These are phyloP conservation scores for Neopipo cinnamomea DNA, from an alignment of 2,113 vertebrate species.

Conservation along the genomic window DNA sequence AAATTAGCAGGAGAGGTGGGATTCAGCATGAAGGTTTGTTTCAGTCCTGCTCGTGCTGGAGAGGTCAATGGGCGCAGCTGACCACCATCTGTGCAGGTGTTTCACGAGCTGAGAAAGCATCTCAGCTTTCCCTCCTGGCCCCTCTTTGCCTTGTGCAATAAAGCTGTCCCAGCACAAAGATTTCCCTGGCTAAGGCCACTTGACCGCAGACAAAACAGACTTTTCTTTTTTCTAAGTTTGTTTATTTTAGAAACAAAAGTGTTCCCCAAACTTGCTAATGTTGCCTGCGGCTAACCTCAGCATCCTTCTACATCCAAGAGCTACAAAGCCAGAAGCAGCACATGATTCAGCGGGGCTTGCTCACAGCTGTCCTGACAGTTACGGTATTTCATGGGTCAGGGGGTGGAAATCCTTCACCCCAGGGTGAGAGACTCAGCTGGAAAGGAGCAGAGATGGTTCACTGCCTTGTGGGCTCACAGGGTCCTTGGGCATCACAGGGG, in stretches of 20 bases:
- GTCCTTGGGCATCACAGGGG: not conserved
- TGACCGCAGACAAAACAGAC: not conserved
- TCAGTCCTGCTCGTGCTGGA: not conserved
- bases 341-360: not conserved
- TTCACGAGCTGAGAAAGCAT: not conserved
- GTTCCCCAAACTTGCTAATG: not conserved
- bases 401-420: not conserved
- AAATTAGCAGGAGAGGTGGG: not conserved
- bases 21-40: not conserved
- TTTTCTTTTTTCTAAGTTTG: not conserved
- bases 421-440: not conserved
- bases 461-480: not conserved
- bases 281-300: not conserved
- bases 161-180: not conserved
- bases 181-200: not conserved
- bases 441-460: not conserved
- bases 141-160: not conserved
- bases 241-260: not conserved
- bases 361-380: not conserved
- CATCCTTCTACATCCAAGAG: not conserved
- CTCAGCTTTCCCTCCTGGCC: not conserved
- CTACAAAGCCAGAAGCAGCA: not conserved
- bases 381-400: not conserved
- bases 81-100: accelerated
- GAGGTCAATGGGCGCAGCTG: not conserved